Evolutionary conservation across 1,140 invertebrate genomes (phyloP).

Genomic region (Anastrepha ludens): DNA sequence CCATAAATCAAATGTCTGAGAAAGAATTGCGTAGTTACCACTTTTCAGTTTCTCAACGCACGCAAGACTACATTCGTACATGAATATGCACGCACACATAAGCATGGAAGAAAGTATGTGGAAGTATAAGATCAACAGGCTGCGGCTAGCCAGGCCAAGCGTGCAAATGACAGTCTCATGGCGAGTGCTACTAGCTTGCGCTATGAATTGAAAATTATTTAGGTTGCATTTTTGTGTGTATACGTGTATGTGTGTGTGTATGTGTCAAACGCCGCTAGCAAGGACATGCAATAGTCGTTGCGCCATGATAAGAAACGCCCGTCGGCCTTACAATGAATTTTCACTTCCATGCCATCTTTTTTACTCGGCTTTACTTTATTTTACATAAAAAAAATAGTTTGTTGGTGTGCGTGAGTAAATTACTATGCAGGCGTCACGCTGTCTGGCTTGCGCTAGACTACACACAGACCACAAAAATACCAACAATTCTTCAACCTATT

Average conservation of each 20-base stretch:
- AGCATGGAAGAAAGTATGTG: background rate
- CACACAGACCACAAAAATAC: background rate
- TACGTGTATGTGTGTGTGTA: background rate
- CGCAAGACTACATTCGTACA: background rate
- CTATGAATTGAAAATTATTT: slow-evolving; percentile 25
- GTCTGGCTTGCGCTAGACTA: slow-evolving; percentile 32
- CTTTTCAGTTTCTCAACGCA: slow-evolving; percentile 14
- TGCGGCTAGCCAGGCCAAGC: background rate
- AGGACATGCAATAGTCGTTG: background rate
- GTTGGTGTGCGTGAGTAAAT: background rate
- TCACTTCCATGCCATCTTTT: background rate
- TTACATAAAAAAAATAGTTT: background rate
- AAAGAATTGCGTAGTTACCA: background rate
- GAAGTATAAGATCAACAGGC: background rate
- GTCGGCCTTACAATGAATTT: slow-evolving; percentile 14
- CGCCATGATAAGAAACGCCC: slow-evolving; percentile 29
- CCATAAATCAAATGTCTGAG: slow-evolving; percentile 19
- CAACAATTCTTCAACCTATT: background rate
- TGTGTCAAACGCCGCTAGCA: background rate
- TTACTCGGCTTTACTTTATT: background rate
- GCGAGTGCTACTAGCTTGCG: background rate
- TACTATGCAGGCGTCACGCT: slow-evolving; percentile 21
- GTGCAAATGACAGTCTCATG: slow-evolving; percentile 11
- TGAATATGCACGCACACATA: background rate
- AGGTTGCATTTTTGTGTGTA: background rate